Base-by-base conservation (phyloP, 2,113 vertebrate species). In the Oxygymnocypris stewartii region DNA sequence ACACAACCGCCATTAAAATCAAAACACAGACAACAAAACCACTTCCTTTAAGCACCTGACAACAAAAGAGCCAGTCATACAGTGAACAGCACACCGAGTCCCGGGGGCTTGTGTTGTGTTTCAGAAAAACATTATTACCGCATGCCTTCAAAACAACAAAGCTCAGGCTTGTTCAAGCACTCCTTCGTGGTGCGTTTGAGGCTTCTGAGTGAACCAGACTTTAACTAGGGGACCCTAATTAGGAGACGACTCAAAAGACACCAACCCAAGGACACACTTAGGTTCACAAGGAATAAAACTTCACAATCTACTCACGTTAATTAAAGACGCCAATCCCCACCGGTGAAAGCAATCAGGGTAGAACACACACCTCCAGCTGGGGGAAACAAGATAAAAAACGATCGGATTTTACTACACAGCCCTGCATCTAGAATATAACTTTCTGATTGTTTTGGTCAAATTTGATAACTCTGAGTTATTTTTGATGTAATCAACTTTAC, bases 311-410 rank as follows among this genome's bases (percentile, higher is more conserved):
- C 89, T 91, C 84, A 95, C 95, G 65, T 92, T 79, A 28, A 94
- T 88, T 81, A 95, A 89, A 61, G 91, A 92, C 25, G 86, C 65
- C 1, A 95, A 87, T 86, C 94, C 95, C 37, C n/a, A n/a, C 86
- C 90, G 4, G 71, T 6, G 61, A 95, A 94, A 4, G 94, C 90
- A 23, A 88, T 42, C 18, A 94, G 49, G n/a, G 86, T 95, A 95
- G 91, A 95, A 94, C 86, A 92, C 88, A 76, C 95, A 95, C 81
- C 95, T 94, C 95, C 94, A 95, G 13, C 95, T 95, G 13, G 85
- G n/a, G 79, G 88, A 92, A 3, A 84, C 35, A 80, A 76, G n/a
- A 3, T 3, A 16, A 13, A 6, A 28, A 3, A 67, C n/a, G n/a
- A n/a, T n/a, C 28, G 4, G 61, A 28, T n/a, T 65, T 65, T 13